Conservation (phyloP, 2,888 invertebrate genomes). For the Acanthoscelides obtectus region DNA sequence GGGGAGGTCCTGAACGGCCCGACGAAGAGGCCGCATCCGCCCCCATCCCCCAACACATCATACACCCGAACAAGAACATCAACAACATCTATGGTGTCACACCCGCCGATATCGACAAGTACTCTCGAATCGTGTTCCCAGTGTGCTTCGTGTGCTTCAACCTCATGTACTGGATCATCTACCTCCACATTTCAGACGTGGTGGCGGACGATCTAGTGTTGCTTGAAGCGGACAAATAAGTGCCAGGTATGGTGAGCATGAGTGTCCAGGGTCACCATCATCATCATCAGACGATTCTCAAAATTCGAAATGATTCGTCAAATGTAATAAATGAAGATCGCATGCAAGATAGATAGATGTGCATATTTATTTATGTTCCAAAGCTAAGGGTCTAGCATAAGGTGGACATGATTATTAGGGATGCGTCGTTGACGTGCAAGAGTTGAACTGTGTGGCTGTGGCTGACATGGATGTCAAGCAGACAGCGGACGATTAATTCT, state of each 20-base stretch:
- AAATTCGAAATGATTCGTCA: too few species aligned
- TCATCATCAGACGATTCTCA: too few species aligned
- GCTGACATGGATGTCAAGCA: too few species aligned
- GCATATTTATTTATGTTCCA: too few species aligned
- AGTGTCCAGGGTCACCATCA: too few species aligned
- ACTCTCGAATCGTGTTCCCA: conserved; percentile 96
- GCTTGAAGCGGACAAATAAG: conserved; percentile 65
- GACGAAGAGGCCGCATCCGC: conserved; percentile 59
- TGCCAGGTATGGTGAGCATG: background rate
- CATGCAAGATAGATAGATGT: too few species aligned
- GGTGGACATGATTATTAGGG: too few species aligned
- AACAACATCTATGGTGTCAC: conserved; percentile 89
- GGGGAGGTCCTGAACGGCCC: conserved; percentile 46
- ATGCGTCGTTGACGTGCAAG: too few species aligned
- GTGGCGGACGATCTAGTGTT: conserved; percentile 90
- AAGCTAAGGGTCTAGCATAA: too few species aligned
- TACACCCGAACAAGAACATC: conserved; percentile 87
- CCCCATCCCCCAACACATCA: conserved; percentile 68
- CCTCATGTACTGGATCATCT: conserved; percentile 97
- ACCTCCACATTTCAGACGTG: conserved; percentile 92
- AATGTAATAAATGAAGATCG: too few species aligned
- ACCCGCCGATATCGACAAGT: conserved; percentile 98
- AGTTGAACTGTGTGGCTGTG: too few species aligned
- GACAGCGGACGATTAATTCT: too few species aligned
- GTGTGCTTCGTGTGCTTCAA: conserved; percentile 99